Evolutionary conservation across 2,888 invertebrate species (phyloP).

Genomic region (Lycaena phlaeas): DNA sequence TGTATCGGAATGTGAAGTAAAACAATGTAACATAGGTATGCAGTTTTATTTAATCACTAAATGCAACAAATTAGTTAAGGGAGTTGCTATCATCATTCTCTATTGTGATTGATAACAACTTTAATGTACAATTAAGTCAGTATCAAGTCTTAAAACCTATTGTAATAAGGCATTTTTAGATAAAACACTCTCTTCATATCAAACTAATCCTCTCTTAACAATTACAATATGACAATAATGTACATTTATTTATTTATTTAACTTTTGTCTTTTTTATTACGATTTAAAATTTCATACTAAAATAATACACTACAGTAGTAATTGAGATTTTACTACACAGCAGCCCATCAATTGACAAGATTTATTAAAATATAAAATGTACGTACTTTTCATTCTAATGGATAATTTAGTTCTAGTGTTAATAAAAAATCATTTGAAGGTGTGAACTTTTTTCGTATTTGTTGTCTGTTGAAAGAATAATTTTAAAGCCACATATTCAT

Average conservation of each 20-base stretch:
- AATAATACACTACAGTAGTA: constrained; percentile 47
- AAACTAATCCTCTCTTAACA: constrained; percentile 64
- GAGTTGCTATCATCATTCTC: constrained; percentile 53
- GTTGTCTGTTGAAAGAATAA: neutral
- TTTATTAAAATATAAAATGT: constrained; percentile 7
- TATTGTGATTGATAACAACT: constrained; percentile 51
- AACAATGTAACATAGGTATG: constrained; percentile 59
- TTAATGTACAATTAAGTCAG: constrained; percentile 60
- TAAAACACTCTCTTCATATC: constrained; percentile 67
- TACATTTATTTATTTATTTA: constrained; percentile 46
- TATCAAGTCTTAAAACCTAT: constrained; percentile 68
- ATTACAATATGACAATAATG: constrained; percentile 40
- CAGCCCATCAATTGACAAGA: constrained; percentile 61
- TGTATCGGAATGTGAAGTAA: constrained; percentile 27
- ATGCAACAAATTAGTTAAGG: constrained; percentile 71
- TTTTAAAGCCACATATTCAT: neutral
- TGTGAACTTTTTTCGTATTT: too few relatives aligned
- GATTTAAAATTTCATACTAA: constrained; percentile 47
- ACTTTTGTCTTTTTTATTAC: constrained; percentile 51
- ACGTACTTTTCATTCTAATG: neutral
- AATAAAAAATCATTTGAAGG: too few relatives aligned
- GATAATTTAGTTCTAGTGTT: too few relatives aligned
- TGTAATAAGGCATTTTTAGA: constrained; percentile 71
- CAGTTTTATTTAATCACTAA: constrained; percentile 71
- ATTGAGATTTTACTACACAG: constrained; percentile 50